Evolutionary conservation across 2,113 vertebrate species (phyloP).

Genomic region (Plecotus auritus): DNA sequence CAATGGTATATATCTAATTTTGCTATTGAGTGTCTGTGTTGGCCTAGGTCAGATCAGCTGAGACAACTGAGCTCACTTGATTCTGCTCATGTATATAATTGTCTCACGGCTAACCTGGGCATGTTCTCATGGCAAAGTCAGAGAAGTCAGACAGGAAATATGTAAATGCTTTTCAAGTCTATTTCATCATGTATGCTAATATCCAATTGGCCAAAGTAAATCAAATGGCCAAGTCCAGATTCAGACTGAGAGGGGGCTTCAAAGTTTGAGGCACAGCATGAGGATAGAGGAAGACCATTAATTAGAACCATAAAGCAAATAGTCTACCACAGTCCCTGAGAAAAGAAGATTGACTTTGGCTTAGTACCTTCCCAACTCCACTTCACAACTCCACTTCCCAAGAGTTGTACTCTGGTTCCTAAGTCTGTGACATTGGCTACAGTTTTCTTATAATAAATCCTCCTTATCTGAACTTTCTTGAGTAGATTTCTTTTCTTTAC

Average conservation of each 20-base stretch:
- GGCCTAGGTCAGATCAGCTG: background rate
- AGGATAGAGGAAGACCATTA: background rate
- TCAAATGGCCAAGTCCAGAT: background rate
- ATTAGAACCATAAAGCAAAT: background rate
- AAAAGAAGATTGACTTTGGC: background rate
- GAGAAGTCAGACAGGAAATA: background rate
- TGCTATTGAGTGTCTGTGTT: background rate
- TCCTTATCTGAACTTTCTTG: slow-evolving; percentile 16
- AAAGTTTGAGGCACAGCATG: background rate
- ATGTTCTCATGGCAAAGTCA: slow-evolving; percentile 2
- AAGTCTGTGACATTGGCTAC: background rate
- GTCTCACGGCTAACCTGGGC: background rate
- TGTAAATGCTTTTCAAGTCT: background rate
- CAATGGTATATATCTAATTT: slow-evolving; percentile 1
- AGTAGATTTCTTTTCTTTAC: background rate
- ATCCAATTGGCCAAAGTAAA: background rate
- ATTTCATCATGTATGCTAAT: background rate
- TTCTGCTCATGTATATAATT: background rate
- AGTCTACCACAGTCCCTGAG: background rate
- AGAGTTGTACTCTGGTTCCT: background rate
- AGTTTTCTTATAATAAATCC: background rate
- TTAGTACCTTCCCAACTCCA: background rate
- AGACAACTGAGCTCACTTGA: background rate
- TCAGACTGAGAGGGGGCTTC: background rate
- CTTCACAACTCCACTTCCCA: background rate